phyloP scores from a whole-genome alignment of 2,797 vertebrate species.

The Galago senegalensis region DNA sequence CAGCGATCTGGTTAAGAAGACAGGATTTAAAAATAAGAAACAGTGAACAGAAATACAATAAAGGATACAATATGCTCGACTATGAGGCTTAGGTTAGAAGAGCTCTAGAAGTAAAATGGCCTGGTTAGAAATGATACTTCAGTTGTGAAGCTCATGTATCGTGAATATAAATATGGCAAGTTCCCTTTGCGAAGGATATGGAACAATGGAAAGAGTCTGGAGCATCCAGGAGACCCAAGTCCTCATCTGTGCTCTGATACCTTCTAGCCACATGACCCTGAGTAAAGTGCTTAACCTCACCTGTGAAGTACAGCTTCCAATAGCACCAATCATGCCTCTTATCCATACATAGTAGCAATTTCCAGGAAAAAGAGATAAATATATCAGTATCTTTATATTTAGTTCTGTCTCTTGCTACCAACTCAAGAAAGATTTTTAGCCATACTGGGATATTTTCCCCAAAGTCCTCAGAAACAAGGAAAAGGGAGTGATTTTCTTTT shows the following conservation, averaged over 20 bases:
- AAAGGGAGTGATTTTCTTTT: background rate
- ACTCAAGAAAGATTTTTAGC: background rate
- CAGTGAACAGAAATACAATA: background rate
- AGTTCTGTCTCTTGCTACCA: background rate
- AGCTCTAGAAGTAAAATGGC: background rate
- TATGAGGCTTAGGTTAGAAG: background rate
- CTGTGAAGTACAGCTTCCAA: background rate
- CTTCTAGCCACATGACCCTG: background rate
- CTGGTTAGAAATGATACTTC: background rate
- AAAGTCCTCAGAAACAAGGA: background rate
- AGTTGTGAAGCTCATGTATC: background rate
- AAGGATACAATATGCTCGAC: background rate
- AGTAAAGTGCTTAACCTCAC: background rate
- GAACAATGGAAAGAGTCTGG: background rate
- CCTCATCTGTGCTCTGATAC: background rate
- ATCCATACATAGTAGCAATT: background rate
- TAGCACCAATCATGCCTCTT: background rate
- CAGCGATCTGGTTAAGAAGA: background rate
- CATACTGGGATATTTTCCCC: background rate
- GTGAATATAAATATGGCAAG: background rate
- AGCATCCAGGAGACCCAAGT: background rate
- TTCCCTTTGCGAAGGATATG: background rate
- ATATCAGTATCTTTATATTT: background rate
- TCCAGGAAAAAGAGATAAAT: background rate
- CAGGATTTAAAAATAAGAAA: slow-evolving; percentile 3